phyloP scores from a whole-genome alignment of 1,140 invertebrate species.

The Bombus vancouverensis region DNA sequence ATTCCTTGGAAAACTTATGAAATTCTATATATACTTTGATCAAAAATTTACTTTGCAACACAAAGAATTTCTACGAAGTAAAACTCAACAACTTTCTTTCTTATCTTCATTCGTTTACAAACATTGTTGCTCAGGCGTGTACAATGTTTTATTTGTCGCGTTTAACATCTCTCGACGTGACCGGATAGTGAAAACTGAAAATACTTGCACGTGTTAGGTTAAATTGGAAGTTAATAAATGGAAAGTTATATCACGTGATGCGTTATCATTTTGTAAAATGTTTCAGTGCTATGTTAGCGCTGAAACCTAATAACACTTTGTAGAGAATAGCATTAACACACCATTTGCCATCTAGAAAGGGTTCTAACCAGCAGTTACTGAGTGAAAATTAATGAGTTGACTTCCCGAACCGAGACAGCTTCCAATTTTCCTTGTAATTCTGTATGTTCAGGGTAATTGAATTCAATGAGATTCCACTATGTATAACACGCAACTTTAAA shows the following conservation, averaged over 20 bases:
- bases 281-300: constrained; percentile 10
- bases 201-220: neutral
- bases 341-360: constrained; percentile 26
- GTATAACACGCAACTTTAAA: neutral
- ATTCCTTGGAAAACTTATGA: constrained; percentile 7
- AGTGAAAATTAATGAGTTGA: constrained; percentile 49
- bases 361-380: constrained; percentile 40
- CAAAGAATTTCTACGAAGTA: neutral
- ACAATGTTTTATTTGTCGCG: neutral
- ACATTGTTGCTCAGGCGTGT: neutral
- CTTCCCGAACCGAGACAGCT: constrained; percentile 20
- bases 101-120: neutral
- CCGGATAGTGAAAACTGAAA: neutral
- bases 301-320: constrained; percentile 31
- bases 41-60: neutral
- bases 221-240: neutral
- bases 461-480: neutral
- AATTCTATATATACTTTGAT: constrained; percentile 8
- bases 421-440: constrained; percentile 33
- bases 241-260: neutral
- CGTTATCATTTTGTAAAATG: constrained; percentile 8
- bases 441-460: constrained; percentile 26
- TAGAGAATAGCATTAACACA: constrained; percentile 37
- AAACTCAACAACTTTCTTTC: neutral
- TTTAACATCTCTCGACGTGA: neutral